Base-by-base conservation (phyloP, 2,888 invertebrate genomes). In the Agrotis ipsilon region DNA sequence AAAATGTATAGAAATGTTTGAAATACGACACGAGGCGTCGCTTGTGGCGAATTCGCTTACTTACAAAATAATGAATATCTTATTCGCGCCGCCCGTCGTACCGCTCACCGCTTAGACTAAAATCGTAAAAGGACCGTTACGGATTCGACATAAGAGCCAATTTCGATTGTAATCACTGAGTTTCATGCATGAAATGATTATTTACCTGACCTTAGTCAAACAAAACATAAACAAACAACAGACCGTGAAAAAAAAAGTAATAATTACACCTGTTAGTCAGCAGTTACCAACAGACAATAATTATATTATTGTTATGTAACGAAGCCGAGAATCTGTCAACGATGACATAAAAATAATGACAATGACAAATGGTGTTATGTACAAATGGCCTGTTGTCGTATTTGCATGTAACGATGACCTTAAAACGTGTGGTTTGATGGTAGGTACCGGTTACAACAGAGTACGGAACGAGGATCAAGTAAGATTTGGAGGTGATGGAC, bases 261-360 rank as follows among this genome's bases (percentile, higher is more conserved):
- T 58, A 48, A 64, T 72, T 32, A 64, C 9, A 60, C 21, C 7
- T 52, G 19, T 9, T 73, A 45, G 51, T 32, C 52, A 55, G 4
- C 32, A 52, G 63, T 18, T 24, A 67, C 21, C 48, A 66, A 72
- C 51, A 72, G 27, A 45, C 6, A 32, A 68, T n/a, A n/a, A n/a
- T n/a, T n/a, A n/a, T n/a, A n/a, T 60, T 49, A 63, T 45, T 60
- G 64, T 69, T 80, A 71, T 43, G 54, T 60, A 80, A 80, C 27
- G n/a, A 49, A 67, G 45, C 24, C 54, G 24, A 60, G 45, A 54
- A 65, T 54, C 67, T 72, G 78, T 68, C 59, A 58, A 66, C 46
- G 54, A 72, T 76, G 64, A 63, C 55, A 78, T 82, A 76, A 82
- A 78, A 73, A 75, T 66, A 60, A 67, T 63, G 62, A 79, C 71